Evolutionary conservation across 2,797 vertebrate species (phyloP).

Genomic region (Syngnathus acus): DNA sequence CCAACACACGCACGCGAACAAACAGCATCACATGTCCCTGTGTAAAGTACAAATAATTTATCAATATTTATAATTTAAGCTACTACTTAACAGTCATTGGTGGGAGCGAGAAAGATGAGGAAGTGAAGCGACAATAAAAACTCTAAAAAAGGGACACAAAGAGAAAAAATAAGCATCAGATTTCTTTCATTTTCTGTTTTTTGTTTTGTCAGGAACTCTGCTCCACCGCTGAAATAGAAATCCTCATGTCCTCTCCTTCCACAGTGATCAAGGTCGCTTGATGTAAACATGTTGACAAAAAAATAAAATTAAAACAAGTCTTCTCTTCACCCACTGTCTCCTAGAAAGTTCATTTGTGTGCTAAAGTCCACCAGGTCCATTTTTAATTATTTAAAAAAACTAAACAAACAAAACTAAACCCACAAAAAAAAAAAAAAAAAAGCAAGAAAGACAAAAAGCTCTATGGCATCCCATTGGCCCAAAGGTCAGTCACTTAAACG

Average conservation of each 20-base stretch:
- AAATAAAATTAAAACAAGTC: slow-evolving; percentile 47
- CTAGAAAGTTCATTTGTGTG: slow-evolving; percentile 47
- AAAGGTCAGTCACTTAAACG: slow-evolving; percentile 19
- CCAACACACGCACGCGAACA: slow-evolving; percentile 12
- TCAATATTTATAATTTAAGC: slow-evolving; percentile 67
- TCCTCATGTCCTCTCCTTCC: slow-evolving; percentile 61
- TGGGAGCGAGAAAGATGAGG: slow-evolving; percentile 56
- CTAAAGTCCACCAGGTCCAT: slow-evolving; percentile 41
- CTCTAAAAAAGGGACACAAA: slow-evolving; percentile 44
- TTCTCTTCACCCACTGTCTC: slow-evolving; percentile 48
- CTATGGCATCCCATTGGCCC: slow-evolving; percentile 16
- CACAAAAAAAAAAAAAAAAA: background rate
- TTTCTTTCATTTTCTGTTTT: slow-evolving; percentile 34
- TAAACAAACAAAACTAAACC: background rate
- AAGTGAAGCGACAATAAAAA: slow-evolving; percentile 48
- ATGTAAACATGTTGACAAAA: slow-evolving; percentile 79
- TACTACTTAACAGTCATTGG: slow-evolving; percentile 71
- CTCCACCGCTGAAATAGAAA: slow-evolving; percentile 66
- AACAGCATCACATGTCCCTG: slow-evolving; percentile 53
- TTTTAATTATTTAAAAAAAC: background rate
- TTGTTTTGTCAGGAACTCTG: slow-evolving; percentile 43
- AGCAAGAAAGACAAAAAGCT: slow-evolving; percentile 22
- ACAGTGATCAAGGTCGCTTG: slow-evolving; percentile 78
- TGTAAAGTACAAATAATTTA: slow-evolving; percentile 76
- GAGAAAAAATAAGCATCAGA: slow-evolving; percentile 45